Percentiles rank a stretch among this genome's conserved stretches.
Conservation (phyloP, 92 coral and sea anemone genomes). For the Palythoa grandiflora region DNA sequence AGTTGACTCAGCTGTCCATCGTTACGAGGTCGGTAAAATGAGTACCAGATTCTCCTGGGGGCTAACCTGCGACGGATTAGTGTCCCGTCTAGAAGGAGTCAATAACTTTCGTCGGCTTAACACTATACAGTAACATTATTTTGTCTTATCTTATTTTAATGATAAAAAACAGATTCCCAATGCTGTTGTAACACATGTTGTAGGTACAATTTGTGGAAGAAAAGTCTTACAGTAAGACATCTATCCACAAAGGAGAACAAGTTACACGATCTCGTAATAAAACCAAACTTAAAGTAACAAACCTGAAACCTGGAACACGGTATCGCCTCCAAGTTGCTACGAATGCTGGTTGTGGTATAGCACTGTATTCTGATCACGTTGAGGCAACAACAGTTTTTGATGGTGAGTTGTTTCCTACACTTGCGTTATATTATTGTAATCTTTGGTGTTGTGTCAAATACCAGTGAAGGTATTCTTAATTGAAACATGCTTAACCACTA, state of each 20-base stretch:
- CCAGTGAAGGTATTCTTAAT: no score
- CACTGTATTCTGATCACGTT: background rate
- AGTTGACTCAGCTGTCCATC: no score
- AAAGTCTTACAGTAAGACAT: background rate
- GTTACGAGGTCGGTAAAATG: no score
- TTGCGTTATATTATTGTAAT: no score
- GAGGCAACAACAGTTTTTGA: background rate
- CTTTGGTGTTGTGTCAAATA: no score
- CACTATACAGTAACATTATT: no score
- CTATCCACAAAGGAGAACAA: background rate
- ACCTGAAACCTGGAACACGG: slow-evolving; percentile 11
- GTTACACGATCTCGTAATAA: background rate
- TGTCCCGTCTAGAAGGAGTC: no score
- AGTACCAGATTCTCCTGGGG: no score
- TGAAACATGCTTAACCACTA: no score
- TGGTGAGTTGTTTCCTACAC: background rate
- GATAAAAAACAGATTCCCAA: background rate
- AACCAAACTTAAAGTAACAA: background rate
- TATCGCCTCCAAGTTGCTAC: slow-evolving; percentile 5
- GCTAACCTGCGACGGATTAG: no score
- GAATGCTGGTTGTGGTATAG: background rate
- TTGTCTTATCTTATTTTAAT: no score
- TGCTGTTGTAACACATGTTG: background rate
- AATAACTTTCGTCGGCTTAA: no score
- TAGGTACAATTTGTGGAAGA: background rate